A percentile compares a stretch with the other conserved stretches of the same genome.
These are phyloP conservation scores for Drosophila dives DNA, from an alignment of 2,888 invertebrate species.

Conservation along the genomic window DNA sequence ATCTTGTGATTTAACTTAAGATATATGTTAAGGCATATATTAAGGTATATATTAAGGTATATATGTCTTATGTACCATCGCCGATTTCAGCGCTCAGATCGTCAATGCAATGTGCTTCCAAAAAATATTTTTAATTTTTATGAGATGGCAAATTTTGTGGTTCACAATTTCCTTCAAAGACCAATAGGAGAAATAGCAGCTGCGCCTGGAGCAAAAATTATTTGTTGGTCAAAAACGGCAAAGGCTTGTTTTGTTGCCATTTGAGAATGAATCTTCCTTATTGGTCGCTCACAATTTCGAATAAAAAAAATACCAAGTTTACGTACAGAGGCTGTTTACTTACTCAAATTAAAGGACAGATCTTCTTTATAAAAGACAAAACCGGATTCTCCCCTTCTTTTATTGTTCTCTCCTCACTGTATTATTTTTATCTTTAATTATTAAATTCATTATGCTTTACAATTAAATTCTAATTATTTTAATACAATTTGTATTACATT, in stretches of 20 bases:
- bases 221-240: neutral
- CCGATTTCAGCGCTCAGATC: neutral
- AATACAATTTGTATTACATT: neutral
- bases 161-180: neutral
- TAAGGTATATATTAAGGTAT: too few relatives aligned
- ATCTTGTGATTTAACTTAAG: neutral
- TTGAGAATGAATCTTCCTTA: neutral
- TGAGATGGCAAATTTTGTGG: neutral
- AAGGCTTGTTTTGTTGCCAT: neutral
- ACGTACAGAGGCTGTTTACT: neutral
- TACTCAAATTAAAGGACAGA: neutral
- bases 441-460: neutral
- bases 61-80: neutral
- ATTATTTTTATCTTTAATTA: neutral
- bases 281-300: neutral
- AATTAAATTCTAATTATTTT: neutral
- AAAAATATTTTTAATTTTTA: neutral
- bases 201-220: neutral
- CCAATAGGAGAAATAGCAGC: neutral
- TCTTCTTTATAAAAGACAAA: neutral
- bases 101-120: neutral
- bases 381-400: neutral
- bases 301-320: neutral
- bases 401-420: neutral
- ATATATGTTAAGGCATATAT: too few relatives aligned